Conservation (phyloP, 2,113 vertebrate species). For the Oncorhynchus keta region DNA sequence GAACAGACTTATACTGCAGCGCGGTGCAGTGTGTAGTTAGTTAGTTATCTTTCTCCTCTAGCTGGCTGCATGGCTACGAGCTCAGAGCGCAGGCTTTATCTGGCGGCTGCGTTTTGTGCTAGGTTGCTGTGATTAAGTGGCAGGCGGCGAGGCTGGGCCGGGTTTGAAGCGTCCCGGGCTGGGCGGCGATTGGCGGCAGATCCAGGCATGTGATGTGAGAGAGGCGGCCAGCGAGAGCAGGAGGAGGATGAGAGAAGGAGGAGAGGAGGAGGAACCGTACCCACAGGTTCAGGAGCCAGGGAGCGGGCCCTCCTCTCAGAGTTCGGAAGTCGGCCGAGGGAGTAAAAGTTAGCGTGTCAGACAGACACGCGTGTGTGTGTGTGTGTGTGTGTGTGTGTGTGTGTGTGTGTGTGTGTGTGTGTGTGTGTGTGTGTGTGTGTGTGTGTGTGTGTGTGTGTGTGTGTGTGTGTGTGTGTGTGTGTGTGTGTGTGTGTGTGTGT, state of each 20-base stretch:
- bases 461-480: constrained; percentile 35
- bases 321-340: constrained; percentile 74
- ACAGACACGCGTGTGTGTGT: constrained; percentile 58
- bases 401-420: constrained; percentile 6
- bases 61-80: background rate
- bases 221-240: constrained; percentile 31
- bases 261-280: constrained; percentile 21
- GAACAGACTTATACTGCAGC: too few relatives aligned
- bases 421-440: constrained; percentile 24
- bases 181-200: constrained; percentile 72
- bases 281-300: constrained; percentile 47
- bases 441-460: constrained; percentile 20
- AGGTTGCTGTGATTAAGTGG: constrained; percentile 31
- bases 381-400: constrained; percentile 28
- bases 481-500: constrained; percentile 40
- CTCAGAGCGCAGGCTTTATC: background rate
- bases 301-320: constrained; percentile 58
- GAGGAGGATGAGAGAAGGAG: constrained; percentile 40
- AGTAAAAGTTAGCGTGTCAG: constrained; percentile 78
- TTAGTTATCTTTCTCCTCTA: background rate
- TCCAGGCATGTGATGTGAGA: constrained; percentile 63
- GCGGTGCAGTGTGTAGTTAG: background rate
- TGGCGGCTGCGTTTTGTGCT: background rate
- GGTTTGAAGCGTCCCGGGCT: constrained; percentile 80
- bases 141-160: constrained; percentile 21